Conservation (phyloP, 2,888 invertebrate genomes). For the Gymnocheta viridis region DNA sequence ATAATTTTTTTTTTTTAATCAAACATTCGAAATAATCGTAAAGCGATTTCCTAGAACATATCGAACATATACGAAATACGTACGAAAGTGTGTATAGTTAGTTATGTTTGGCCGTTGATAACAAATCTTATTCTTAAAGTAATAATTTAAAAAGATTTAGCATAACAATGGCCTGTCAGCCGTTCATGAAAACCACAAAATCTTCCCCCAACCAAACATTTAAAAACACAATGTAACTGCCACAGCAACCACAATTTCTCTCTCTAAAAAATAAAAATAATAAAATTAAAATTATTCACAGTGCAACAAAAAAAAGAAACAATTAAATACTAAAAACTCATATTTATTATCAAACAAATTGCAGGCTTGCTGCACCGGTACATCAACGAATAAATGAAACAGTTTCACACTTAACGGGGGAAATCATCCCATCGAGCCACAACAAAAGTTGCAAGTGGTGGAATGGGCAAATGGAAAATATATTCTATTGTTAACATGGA, state of each 20-base stretch:
- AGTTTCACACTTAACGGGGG: not conserved
- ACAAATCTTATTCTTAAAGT: constrained; percentile 29
- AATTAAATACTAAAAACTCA: not conserved
- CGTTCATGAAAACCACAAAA: constrained; percentile 3
- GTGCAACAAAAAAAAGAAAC: not conserved
- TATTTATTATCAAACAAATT: constrained; percentile 60
- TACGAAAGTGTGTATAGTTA: no score
- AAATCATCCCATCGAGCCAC: not conserved
- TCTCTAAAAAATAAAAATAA: not conserved
- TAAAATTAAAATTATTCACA: not conserved
- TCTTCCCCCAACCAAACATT: not conserved
- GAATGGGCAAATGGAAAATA: constrained; percentile 27
- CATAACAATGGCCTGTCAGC: constrained; percentile 61
- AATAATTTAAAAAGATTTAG: constrained; percentile 57
- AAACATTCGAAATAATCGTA: no score
- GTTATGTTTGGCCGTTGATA: constrained; percentile 41
- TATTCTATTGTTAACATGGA: constrained; percentile 59
- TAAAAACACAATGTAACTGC: constrained; percentile 7
- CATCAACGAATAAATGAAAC: not conserved
- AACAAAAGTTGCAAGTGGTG: not conserved
- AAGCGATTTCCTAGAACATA: no score
- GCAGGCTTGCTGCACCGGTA: constrained; percentile 42
- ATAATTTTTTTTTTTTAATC: no score
- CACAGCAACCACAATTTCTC: constrained; percentile 28
- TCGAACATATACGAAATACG: no score